Evolutionary conservation across 2,113 vertebrate species (phyloP), one percentile per base, ranked within the genome.

Genomic region (Callaeas wilsoni): DNA sequence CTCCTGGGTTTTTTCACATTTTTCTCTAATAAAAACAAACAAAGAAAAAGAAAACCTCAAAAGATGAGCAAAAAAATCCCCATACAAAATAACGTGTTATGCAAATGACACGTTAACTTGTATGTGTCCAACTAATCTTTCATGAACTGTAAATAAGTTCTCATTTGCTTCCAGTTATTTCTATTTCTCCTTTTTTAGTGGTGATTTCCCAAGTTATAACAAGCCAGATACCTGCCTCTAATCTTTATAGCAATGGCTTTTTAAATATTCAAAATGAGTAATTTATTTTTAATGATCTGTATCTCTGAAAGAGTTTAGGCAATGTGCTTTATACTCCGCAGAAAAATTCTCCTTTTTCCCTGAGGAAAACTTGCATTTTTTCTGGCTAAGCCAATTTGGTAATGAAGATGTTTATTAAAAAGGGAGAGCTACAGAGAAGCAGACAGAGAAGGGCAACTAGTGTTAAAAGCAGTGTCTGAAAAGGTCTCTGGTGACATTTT

Each of bases 281-380:
- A 93, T 93, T 94, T 89, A 87, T 92, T 93, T 96, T 95, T 95
- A 94, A 97, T 94, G 47, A 87, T 86, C 73, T 93, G 53, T 86
- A 75, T n/a, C 76, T 95, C 76, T 71, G 73, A 87, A 94, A 90
- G 52, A 13, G 17, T 93, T 93, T 71, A 52, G 56, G 35, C 42
- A 81, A 70, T 35, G 42, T 60, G 33, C 68, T 77, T 92, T 88
- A 47, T 47, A 67, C 59, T 92, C 63, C 70, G 52, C 39, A 71
- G 93, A 93, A 90, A 84, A 84, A 64, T 63, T 63, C 64, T 78
- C 10, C 39, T 90, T 59, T 8, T 2, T 94, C 86, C 68, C 82
- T 33, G 56, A 50, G 60, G 83, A 87, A 90, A 92, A 90, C 33
- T 26, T 70, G 25, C 4, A 39, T 80, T 89, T 94, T 94, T 93